Percentiles rank a stretch among this genome's conserved stretches.
Evolutionary conservation across 2,888 invertebrate species (phyloP).

Genomic region (Metallyticus violacea): DNA sequence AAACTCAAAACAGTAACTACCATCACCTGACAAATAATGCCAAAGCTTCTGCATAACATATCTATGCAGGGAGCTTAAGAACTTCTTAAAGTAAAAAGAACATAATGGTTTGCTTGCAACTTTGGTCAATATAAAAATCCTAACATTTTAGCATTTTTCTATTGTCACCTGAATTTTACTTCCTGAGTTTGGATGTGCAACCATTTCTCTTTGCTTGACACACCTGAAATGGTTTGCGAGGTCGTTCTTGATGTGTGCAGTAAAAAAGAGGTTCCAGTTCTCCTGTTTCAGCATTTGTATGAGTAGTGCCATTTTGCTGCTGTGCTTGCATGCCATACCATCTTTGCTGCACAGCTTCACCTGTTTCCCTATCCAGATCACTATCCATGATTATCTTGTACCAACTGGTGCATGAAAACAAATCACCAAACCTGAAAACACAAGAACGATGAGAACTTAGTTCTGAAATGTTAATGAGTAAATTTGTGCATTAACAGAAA

Average conservation of each 20-base stretch:
- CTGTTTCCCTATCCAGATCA: not conserved
- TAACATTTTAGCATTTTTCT: not conserved
- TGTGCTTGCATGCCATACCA: not conserved
- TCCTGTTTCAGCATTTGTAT: slow-evolving; percentile 6
- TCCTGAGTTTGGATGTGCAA: not conserved
- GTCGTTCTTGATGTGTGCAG: not conserved
- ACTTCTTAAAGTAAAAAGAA: no score
- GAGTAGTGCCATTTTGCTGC: not conserved
- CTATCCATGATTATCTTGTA: not conserved
- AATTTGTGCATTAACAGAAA: no score
- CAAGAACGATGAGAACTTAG: no score
- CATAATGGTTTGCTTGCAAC: no score
- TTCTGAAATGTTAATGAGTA: no score
- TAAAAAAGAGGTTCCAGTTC: not conserved
- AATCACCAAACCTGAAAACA: not conserved
- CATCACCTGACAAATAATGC: no score
- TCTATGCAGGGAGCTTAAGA: no score
- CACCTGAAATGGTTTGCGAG: not conserved
- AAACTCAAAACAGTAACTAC: no score
- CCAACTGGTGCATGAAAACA: not conserved
- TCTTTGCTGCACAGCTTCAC: not conserved
- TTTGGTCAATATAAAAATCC: not conserved
- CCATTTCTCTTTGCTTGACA: not conserved
- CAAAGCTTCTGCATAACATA: no score
- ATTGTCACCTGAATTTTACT: not conserved